A percentile compares a stretch with the other conserved stretches of the same genome.
Conservation (phyloP, 2,113 vertebrate species). For the Salvelinus sp. region DNA sequence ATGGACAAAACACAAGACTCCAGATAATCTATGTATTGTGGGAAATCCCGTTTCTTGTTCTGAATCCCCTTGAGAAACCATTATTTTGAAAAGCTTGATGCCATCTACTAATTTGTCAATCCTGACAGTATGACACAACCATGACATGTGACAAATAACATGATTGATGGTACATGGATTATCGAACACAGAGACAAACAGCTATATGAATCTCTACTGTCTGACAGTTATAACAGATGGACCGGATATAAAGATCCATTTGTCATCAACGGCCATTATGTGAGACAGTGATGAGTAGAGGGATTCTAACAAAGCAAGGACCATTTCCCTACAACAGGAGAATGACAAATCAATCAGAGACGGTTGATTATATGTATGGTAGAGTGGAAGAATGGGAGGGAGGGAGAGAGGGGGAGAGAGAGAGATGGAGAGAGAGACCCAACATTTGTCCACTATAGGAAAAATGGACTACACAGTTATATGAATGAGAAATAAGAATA, state of each 20-base stretch:
- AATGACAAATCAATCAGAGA: slow-evolving; percentile 53
- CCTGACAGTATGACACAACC: too few relatives aligned
- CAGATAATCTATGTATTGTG: too few relatives aligned
- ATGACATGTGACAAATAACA: neutral
- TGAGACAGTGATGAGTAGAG: slow-evolving; percentile 43
- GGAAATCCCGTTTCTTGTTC: neutral
- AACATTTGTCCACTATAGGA: too few relatives aligned
- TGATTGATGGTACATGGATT: slow-evolving; percentile 57
- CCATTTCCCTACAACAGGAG: slow-evolving; percentile 44
- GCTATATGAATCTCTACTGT: slow-evolving; percentile 47
- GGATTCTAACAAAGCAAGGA: slow-evolving; percentile 53
- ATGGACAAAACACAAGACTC: too few relatives aligned
- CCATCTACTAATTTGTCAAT: too few relatives aligned
- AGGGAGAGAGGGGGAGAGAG: too few relatives aligned
- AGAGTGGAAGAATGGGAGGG: too few relatives aligned
- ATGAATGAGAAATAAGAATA: too few relatives aligned
- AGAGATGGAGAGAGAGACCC: too few relatives aligned
- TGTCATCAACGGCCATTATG: slow-evolving; percentile 53
- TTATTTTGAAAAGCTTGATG: neutral
- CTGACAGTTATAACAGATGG: slow-evolving; percentile 39
- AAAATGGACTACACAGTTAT: too few relatives aligned
- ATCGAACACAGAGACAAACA: slow-evolving; percentile 48
- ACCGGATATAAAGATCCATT: slow-evolving; percentile 43
- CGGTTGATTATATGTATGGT: slow-evolving; percentile 20
- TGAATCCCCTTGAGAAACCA: neutral